phyloP scores from a whole-genome alignment of 1,140 invertebrate species.

The Magallana gigas region DNA sequence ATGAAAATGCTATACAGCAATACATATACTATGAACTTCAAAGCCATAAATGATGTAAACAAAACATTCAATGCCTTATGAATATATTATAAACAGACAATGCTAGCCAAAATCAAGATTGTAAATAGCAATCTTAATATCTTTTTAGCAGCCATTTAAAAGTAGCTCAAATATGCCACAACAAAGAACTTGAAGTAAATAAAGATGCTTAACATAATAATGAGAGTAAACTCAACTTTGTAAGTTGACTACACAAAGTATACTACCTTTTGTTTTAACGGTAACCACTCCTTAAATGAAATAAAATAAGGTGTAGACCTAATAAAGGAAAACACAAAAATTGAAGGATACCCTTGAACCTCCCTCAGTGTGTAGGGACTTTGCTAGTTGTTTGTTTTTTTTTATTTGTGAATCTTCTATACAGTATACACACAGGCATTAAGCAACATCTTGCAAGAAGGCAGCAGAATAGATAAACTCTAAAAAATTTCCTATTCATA shows the following conservation, averaged over 20 bases:
- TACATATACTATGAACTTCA: too few species aligned
- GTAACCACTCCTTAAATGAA: constrained; percentile 23
- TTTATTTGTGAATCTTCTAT: neutral
- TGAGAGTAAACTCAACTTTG: neutral
- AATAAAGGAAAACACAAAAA: neutral
- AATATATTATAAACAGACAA: too few species aligned
- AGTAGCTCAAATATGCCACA: neutral
- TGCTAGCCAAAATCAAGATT: too few species aligned
- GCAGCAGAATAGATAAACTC: too few species aligned
- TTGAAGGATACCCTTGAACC: neutral
- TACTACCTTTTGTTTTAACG: constrained; percentile 27
- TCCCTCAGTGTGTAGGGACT: neutral
- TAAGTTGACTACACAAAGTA: neutral
- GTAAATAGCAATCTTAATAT: too few species aligned
- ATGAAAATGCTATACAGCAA: too few species aligned
- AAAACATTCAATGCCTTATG: too few species aligned
- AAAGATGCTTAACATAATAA: neutral
- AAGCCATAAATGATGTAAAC: too few species aligned
- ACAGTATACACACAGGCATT: neutral
- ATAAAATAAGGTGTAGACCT: constrained; percentile 21
- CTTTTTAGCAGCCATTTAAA: neutral
- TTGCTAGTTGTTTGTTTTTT: too few species aligned
- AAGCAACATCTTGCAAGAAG: neutral
- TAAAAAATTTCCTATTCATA: neutral
- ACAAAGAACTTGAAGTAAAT: constrained; percentile 1